Conservation (phyloP, 2,797 vertebrate genomes). For the Nannoperca obscura region DNA sequence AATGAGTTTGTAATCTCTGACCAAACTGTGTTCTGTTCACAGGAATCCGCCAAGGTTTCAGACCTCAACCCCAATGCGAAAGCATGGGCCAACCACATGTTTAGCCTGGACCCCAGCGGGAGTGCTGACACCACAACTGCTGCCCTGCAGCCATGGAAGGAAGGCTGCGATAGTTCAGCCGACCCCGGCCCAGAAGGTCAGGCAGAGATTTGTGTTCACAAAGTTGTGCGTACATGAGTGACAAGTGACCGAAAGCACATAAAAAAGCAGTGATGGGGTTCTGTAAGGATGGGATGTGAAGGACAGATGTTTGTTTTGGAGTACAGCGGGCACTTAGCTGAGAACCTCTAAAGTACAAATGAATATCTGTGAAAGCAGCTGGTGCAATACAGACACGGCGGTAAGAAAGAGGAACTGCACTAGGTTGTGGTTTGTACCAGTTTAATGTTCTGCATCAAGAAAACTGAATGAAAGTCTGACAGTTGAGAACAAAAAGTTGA, state of each 20-base stretch:
- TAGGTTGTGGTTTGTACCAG: not conserved
- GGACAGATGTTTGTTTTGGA: not conserved
- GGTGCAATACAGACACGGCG: not conserved
- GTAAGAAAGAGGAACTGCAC: not conserved
- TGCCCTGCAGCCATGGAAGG: slow-evolving; percentile 91
- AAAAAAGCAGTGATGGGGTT: not conserved
- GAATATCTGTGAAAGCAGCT: not conserved
- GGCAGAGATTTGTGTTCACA: not conserved
- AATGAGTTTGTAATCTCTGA: slow-evolving; percentile 11
- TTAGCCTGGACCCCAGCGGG: slow-evolving; percentile 92
- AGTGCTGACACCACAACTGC: slow-evolving; percentile 86
- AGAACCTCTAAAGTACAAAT: not conserved
- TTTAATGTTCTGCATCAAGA: not conserved
- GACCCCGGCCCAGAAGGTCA: slow-evolving; percentile 83
- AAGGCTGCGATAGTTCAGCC: slow-evolving; percentile 86
- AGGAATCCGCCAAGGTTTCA: slow-evolving; percentile 98
- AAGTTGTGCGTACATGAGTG: not conserved
- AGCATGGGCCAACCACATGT: slow-evolving; percentile 97
- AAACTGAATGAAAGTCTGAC: not conserved
- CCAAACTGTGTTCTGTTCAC: slow-evolving; percentile 31
- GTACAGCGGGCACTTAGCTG: not conserved
- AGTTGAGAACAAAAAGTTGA: not conserved
- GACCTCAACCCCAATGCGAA: slow-evolving; percentile 99
- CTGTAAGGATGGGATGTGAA: not conserved
- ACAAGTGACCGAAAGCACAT: not conserved